A percentile compares a stretch with the other conserved stretches of the same genome.
These are phyloP conservation scores for Beroe forskalii DNA, from an alignment of 37 sponge, comb jelly and placozoan species.

Conservation along the genomic window DNA sequence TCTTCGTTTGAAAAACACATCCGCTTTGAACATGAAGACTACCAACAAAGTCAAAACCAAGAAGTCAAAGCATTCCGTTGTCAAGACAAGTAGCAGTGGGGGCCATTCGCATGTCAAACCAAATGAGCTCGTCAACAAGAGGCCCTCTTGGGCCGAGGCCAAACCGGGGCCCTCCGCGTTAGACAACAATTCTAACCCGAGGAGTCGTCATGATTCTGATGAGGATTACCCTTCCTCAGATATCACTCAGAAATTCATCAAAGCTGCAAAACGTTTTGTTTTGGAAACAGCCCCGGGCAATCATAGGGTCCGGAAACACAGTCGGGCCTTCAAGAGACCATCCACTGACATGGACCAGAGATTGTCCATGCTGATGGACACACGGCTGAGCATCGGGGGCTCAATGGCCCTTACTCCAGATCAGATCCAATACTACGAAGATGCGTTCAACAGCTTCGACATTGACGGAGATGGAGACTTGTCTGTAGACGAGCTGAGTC, in stretches of 20 bases:
- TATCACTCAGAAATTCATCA: not conserved
- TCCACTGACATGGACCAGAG: not conserved
- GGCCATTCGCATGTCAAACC: not conserved
- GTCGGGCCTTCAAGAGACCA: not conserved
- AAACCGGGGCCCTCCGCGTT: not conserved
- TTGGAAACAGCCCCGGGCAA: not conserved
- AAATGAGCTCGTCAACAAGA: not conserved
- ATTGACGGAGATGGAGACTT: slow-evolving; percentile 1
- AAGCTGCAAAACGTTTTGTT: not conserved
- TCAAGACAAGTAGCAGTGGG: too few species aligned
- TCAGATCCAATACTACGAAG: slow-evolving; percentile 25
- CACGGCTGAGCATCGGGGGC: not conserved
- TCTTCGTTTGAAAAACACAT: not conserved
- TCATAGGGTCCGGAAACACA: not conserved
- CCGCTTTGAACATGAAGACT: not conserved
- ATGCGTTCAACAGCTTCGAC: slow-evolving; percentile 26
- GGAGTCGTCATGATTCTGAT: not conserved
- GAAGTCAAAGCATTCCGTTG: not conserved
- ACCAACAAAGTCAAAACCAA: not conserved
- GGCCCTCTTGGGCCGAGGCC: not conserved
- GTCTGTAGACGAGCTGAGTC: slow-evolving; percentile 19
- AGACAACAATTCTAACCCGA: not conserved
- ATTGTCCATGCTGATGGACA: not conserved
- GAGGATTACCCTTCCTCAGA: not conserved
- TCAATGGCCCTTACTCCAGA: not conserved